These are phyloP conservation scores for Montipora foliosa DNA, from an alignment of 64 coral and sea anemone species.

Conservation along the genomic window DNA sequence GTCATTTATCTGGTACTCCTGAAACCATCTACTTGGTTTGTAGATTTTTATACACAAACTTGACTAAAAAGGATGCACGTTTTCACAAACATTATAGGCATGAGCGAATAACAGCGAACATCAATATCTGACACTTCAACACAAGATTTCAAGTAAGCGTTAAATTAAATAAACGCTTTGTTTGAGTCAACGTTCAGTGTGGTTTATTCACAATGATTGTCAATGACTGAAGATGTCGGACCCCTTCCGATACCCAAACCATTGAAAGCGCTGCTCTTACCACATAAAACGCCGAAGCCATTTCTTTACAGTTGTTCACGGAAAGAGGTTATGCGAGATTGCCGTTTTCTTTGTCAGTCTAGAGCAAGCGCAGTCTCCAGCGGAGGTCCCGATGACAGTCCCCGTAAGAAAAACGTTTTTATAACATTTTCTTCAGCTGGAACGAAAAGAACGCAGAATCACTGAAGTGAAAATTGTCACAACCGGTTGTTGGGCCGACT, in stretches of 20 bases:
- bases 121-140: background rate
- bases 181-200: background rate
- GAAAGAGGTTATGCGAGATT: no score
- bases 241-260: background rate
- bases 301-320: background rate
- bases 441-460: constrained; percentile 31
- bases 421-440: background rate
- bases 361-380: background rate
- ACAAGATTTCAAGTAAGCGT: background rate
- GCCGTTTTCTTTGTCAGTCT: no score
- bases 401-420: background rate
- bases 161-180: constrained; percentile 1
- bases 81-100: background rate
- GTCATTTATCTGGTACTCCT: background rate
- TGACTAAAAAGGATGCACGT: background rate
- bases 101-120: background rate
- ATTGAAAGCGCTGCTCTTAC: no score
- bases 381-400: background rate
- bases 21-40: no score
- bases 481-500: background rate
- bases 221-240: background rate
- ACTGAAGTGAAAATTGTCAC: constrained; percentile 29
- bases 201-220: background rate
- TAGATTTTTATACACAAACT: no score
- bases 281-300: background rate